phyloP scores from a whole-genome alignment of 2,797 vertebrate species.

The Gymnodraco acuticeps region DNA sequence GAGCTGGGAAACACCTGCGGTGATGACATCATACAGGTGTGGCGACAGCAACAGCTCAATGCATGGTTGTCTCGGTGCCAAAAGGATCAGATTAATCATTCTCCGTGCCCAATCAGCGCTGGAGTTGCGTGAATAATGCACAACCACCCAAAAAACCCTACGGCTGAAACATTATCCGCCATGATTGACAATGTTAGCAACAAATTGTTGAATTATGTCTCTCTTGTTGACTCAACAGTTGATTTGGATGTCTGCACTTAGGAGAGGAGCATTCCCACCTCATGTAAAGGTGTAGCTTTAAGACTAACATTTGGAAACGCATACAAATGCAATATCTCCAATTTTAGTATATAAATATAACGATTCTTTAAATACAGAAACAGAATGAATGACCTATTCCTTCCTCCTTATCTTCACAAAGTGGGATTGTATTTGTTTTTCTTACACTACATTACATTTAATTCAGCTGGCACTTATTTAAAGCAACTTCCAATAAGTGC shows the following conservation, averaged over 20 bases:
- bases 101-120: conserved; percentile 58
- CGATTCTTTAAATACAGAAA: neutral
- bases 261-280: neutral
- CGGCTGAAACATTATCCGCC: conserved; percentile 9
- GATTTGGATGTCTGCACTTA: neutral
- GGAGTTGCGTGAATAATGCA: neutral
- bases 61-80: neutral
- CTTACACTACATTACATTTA: too few relatives aligned
- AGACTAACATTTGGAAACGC: too few relatives aligned
- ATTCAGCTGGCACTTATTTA: too few relatives aligned
- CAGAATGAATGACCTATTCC: too few relatives aligned
- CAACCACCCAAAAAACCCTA: conserved; percentile 7
- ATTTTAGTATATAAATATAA: too few relatives aligned
- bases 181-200: conserved; percentile 25
- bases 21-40: conserved; percentile 63
- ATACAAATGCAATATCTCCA: too few relatives aligned
- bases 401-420: neutral
- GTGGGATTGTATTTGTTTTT: neutral
- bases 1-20: conserved; percentile 53
- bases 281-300: neutral
- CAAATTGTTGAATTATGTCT: conserved; percentile 4
- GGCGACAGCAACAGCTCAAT: conserved; percentile 33
- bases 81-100: conserved; percentile 26
- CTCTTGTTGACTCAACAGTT: conserved; percentile 5
- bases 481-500: too few relatives aligned